Conservation (phyloP, 2,797 vertebrate species). For the Parotocinclus haroldoi region DNA sequence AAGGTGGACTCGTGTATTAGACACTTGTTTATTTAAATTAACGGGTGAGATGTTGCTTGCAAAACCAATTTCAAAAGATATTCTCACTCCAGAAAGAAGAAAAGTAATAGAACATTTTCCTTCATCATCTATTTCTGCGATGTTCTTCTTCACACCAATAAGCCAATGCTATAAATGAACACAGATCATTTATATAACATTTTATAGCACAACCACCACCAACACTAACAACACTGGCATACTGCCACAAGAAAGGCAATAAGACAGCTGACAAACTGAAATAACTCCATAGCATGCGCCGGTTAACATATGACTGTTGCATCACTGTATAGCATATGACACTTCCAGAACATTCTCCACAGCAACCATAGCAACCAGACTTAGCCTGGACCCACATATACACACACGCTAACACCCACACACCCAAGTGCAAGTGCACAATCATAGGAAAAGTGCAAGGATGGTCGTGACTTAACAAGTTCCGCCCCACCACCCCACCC, state of each 20-base stretch:
- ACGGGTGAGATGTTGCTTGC: constrained; percentile 60
- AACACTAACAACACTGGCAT: background rate
- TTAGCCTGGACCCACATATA: constrained; percentile 6
- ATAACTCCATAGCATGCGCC: constrained; percentile 32
- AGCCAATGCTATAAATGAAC: constrained; percentile 1
- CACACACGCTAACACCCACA: background rate
- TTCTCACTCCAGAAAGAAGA: constrained; percentile 35
- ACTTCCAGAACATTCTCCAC: constrained; percentile 38
- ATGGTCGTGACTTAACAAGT: constrained; percentile 19
- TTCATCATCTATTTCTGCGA: background rate
- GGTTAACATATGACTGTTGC: constrained; percentile 30
- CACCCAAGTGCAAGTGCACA: constrained; percentile 39
- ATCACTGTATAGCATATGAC: constrained; percentile 30
- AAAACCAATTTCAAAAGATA: constrained; percentile 57
- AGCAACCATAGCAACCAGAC: constrained; percentile 43
- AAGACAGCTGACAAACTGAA: constrained; percentile 19
- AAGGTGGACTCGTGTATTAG: background rate
- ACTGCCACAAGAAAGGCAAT: constrained; percentile 11
- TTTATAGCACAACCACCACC: constrained; percentile 5
- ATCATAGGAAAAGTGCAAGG: constrained; percentile 33
- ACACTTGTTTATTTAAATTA: constrained; percentile 60
- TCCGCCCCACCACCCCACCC: background rate
- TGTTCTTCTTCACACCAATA: background rate
- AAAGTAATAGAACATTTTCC: background rate
- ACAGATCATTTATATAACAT: background rate